Conservation (phyloP, 2,797 vertebrate genomes). For the Anableps anableps region DNA sequence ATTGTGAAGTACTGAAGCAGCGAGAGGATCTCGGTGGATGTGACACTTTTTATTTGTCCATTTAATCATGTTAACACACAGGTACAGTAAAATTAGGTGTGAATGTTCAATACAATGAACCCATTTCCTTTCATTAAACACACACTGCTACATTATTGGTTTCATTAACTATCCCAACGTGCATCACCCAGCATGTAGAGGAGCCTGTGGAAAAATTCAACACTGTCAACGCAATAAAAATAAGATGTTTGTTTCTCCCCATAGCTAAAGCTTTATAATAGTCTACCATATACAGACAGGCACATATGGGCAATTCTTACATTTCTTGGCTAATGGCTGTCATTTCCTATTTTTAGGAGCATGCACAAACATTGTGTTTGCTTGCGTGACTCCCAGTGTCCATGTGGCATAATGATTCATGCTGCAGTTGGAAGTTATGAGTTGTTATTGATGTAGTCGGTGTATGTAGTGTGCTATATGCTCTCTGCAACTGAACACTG, state of each 20-base stretch:
- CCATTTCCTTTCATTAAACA: constrained; percentile 70
- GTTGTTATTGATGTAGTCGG: constrained; percentile 68
- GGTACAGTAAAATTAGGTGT: constrained; percentile 40
- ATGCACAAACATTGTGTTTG: constrained; percentile 31
- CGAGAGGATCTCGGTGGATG: constrained; percentile 3
- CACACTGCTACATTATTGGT: constrained; percentile 71
- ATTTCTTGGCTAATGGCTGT: constrained; percentile 26
- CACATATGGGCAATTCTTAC: constrained; percentile 18
- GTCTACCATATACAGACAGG: constrained; percentile 2
- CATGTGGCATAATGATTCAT: constrained; percentile 55
- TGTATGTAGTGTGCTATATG: constrained; percentile 49
- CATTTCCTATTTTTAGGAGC: constrained; percentile 45
- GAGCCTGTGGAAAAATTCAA: constrained; percentile 39
- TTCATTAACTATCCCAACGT: constrained; percentile 68
- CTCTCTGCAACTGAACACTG: constrained; percentile 52
- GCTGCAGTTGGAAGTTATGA: constrained; percentile 51
- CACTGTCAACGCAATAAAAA: constrained; percentile 31
- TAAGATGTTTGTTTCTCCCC: constrained; percentile 20
- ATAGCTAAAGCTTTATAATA: constrained; percentile 46
- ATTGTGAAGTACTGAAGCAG: neutral
- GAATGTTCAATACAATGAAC: constrained; percentile 41
- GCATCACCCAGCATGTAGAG: constrained; percentile 62
- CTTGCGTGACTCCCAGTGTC: constrained; percentile 29
- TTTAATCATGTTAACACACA: constrained; percentile 29
- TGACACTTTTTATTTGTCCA: constrained; percentile 3